Base-by-base conservation (phyloP, 2,113 vertebrate species). In the Anolis sagrei region DNA sequence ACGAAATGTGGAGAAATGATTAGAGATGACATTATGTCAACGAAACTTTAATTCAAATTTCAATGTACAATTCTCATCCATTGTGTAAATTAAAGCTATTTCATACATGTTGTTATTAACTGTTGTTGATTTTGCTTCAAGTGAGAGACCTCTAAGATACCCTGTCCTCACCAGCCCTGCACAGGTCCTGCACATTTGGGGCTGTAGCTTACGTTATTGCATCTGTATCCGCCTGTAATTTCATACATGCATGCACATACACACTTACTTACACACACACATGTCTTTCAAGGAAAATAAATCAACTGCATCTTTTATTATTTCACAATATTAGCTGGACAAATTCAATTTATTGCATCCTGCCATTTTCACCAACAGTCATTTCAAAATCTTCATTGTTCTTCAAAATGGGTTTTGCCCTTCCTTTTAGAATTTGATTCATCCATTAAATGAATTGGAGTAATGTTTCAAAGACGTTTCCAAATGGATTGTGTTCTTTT, bases 281-380 rank as follows among this genome's bases (percentile, higher is more conserved):
- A 44, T 5, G 39, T 14, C 8, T 25, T 68, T 68, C 66, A 64
- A 25, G 39, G 44, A 80, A 80, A 49, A 80, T 18, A n/a, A 80
- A 29, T 32, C 44, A 78, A 39, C 36, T 69, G 58, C 36, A 19
- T 2, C 58, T 27, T 16, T 36, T 39, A 21, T 21, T 34, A 0
- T 69, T 32, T 0, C 58, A 68, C n/a, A 18, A 19, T 13, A 0
- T 1, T 79, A 9, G 0, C 0, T 79, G 16, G 29, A 23, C 34
- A 34, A 9, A 51, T 32, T 39, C 68, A 70, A 32, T 81, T 23
- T 81, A 11, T 72, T 23, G 16, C 32, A 11, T 25, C 6, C 32
- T 72, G 39, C 36, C 18, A 7, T 34, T 58, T 32, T 25, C 32
- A 2, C 10, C 32, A 4, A 14, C 54, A 58, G 6, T n/a, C 23